Conservation (phyloP, 2,113 vertebrate genomes). For the Thermophis baileyi region DNA sequence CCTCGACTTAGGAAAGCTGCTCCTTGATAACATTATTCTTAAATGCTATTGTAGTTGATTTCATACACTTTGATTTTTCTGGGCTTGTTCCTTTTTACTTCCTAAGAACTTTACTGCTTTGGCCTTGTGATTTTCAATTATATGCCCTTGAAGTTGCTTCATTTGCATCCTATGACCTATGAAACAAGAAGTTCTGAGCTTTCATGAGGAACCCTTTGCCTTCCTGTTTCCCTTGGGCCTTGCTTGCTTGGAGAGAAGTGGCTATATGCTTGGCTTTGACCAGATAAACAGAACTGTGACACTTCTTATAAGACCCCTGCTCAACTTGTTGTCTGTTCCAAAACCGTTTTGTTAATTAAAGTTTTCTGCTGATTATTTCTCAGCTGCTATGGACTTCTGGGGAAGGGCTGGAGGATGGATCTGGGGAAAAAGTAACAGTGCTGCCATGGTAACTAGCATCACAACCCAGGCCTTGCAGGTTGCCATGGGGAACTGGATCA, state of each 20-base stretch:
- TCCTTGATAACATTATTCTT: background rate
- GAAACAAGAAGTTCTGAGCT: background rate
- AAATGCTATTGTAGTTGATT: background rate
- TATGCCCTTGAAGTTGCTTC: background rate
- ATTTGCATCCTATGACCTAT: background rate
- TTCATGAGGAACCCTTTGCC: background rate
- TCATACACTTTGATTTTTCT: background rate
- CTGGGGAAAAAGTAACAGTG: background rate
- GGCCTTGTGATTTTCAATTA: background rate
- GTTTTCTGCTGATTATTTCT: conserved; percentile 14
- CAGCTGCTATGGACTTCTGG: background rate
- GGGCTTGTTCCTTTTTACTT: background rate
- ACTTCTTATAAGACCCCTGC: background rate
- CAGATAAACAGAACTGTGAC: background rate
- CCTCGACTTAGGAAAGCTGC: background rate
- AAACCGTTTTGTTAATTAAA: conserved; percentile 21
- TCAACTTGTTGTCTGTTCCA: background rate
- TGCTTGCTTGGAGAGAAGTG: background rate
- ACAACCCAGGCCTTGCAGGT: background rate
- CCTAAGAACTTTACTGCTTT: background rate
- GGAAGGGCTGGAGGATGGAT: background rate
- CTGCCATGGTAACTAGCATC: conserved; percentile 6
- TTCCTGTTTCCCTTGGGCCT: background rate
- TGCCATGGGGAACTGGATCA: conserved; percentile 1
- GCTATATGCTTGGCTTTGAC: background rate